A percentile compares a stretch with the other conserved stretches of the same genome.
Evolutionary conservation across 1,140 invertebrate genomes (phyloP).

Genomic region (Drosophila guanche): DNA sequence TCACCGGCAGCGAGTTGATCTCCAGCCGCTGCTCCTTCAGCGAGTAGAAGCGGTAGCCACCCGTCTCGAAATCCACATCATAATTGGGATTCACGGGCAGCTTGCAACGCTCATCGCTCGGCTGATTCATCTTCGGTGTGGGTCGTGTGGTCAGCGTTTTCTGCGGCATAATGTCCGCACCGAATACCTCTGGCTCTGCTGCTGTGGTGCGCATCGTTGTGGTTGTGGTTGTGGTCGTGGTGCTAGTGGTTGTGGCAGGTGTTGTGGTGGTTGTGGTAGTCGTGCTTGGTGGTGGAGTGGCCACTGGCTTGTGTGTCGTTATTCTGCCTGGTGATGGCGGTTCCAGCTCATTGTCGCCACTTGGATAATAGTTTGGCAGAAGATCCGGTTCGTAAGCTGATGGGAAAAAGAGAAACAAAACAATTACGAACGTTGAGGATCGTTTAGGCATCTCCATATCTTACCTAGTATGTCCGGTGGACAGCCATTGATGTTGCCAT

Average conservation of each 20-base stretch:
- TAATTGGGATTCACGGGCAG: slow-evolving; percentile 83
- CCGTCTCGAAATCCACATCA: slow-evolving; percentile 68
- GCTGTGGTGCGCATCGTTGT: slow-evolving; percentile 20
- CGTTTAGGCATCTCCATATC: neutral
- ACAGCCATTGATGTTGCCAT: slow-evolving; percentile 89
- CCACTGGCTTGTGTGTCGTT: slow-evolving; percentile 31
- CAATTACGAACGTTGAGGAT: neutral
- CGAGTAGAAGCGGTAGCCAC: slow-evolving; percentile 85
- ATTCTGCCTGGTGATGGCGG: slow-evolving; percentile 15
- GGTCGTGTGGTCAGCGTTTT: slow-evolving; percentile 47
- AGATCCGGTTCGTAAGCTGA: slow-evolving; percentile 63
- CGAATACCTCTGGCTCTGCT: slow-evolving; percentile 1
- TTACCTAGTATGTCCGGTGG: slow-evolving; percentile 74
- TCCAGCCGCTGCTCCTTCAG: slow-evolving; percentile 89
- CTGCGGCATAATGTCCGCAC: slow-evolving; percentile 23
- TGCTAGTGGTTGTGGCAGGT: slow-evolving; percentile 33
- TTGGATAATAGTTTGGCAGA: slow-evolving; percentile 68
- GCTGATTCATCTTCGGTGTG: slow-evolving; percentile 56
- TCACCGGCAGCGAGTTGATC: slow-evolving; percentile 86
- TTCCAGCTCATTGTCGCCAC: slow-evolving; percentile 58
- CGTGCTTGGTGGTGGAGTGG: slow-evolving; percentile 26
- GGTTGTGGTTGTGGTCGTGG: slow-evolving; percentile 42
- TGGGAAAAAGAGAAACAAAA: neutral
- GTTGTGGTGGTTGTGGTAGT: slow-evolving; percentile 30
- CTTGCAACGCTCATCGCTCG: slow-evolving; percentile 83